Conservation (phyloP, 2,113 vertebrate species). For the Choloepus hoffmanni region DNA sequence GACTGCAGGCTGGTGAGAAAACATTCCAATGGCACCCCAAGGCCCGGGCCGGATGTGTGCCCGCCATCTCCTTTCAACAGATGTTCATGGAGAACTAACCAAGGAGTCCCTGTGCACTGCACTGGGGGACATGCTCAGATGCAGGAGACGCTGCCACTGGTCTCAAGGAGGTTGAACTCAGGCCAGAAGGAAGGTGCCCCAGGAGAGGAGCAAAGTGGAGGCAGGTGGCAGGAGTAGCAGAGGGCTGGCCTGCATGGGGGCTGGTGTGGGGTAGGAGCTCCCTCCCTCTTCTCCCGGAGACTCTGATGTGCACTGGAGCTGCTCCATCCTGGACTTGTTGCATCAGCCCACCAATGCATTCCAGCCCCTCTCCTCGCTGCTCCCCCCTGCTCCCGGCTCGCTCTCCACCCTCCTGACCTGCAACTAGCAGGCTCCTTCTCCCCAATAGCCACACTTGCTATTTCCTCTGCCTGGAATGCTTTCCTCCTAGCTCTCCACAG, state of each 20-base stretch:
- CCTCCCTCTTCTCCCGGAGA: not conserved
- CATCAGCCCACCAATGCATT: not conserved
- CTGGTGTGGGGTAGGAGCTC: too few relatives aligned
- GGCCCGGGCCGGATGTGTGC: rapidly evolving
- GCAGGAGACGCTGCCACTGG: too few relatives aligned
- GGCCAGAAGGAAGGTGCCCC: not conserved
- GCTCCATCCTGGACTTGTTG: rapidly evolving
- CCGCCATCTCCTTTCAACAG: not conserved
- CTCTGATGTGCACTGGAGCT: not conserved
- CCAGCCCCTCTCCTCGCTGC: too few relatives aligned
- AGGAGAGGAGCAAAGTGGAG: too few relatives aligned
- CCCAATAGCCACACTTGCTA: not conserved
- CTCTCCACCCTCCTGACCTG: not conserved
- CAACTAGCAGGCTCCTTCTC: not conserved
- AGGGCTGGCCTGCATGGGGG: rapidly evolving
- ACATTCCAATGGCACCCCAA: not conserved
- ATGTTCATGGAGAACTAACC: not conserved
- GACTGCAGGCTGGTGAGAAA: not conserved
- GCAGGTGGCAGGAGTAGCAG: not conserved
- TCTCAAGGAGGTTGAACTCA: not conserved
- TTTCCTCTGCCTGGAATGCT: too few relatives aligned
- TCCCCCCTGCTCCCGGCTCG: not conserved
- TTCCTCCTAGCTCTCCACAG: not conserved
- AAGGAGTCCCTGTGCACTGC: not conserved
- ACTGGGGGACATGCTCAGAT: rapidly evolving